A percentile compares a stretch with the other conserved stretches of the same genome.
Conservation (phyloP, 2,888 invertebrate genomes). For the Chalcis sispes region DNA sequence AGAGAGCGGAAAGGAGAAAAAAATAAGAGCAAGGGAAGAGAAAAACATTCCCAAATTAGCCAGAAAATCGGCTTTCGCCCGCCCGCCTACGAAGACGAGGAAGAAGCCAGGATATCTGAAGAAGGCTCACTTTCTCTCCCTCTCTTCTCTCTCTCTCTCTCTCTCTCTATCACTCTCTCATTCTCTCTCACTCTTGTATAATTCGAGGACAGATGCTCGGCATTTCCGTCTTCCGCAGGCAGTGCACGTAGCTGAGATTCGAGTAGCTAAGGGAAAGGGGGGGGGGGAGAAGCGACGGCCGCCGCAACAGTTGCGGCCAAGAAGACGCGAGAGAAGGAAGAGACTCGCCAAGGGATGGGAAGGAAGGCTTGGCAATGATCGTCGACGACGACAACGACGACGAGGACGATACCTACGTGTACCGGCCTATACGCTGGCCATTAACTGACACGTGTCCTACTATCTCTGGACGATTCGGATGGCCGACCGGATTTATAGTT, state of each 20-base stretch:
- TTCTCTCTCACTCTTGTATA: neutral
- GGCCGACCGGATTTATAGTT: neutral
- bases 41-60: conserved; percentile 21
- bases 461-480: neutral
- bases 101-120: too few species aligned
- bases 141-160: neutral
- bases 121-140: neutral
- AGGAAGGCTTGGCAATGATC: conserved; percentile 76
- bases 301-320: too few species aligned
- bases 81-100: too few species aligned
- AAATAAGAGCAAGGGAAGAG: conserved; percentile 7
- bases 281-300: conserved; percentile 65
- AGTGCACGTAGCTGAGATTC: conserved; percentile 63
- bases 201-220: conserved; percentile 50
- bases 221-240: conserved; percentile 63
- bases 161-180: too few species aligned
- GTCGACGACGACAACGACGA: conserved; percentile 69
- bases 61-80: conserved; percentile 29
- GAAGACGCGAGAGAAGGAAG: too few species aligned
- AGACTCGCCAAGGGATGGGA: too few species aligned
- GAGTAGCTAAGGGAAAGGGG: conserved; percentile 39
- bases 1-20: neutral
- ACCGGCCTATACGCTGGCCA: conserved; percentile 65
- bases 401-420: too few species aligned
- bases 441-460: conserved; percentile 74